phyloP scores from a whole-genome alignment of 2,888 invertebrate genomes.

The Ichneumoninae sp. region DNA sequence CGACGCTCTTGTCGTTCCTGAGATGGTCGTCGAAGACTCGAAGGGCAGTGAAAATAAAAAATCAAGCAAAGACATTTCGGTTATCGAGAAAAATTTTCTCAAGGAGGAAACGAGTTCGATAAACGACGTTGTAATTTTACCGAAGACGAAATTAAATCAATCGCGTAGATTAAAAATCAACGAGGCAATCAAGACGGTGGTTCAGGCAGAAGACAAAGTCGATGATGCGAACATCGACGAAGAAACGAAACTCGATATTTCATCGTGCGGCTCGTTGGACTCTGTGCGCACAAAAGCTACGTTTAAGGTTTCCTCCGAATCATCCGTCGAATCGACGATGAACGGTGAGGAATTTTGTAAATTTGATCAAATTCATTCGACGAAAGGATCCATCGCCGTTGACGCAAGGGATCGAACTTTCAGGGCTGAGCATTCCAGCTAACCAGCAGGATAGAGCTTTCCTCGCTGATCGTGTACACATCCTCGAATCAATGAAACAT shows the following conservation, averaged over 20 bases:
- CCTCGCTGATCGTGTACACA: not conserved
- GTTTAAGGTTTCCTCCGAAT: conserved; percentile 31
- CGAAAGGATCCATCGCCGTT: conserved; percentile 51
- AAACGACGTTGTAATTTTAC: conserved; percentile 3
- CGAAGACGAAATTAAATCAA: conserved; percentile 11
- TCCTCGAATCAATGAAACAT: conserved; percentile 9
- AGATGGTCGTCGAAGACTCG: not conserved
- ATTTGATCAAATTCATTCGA: conserved; percentile 48
- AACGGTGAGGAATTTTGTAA: conserved; percentile 46
- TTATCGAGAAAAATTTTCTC: not conserved
- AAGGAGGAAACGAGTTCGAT: not conserved
- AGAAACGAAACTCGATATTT: conserved; percentile 3
- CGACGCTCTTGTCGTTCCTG: not conserved
- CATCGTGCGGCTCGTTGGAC: conserved; percentile 11
- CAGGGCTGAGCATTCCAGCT: conserved; percentile 66
- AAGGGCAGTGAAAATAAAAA: not conserved
- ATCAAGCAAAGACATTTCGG: not conserved
- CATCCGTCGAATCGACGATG: conserved; percentile 25
- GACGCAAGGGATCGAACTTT: conserved; percentile 67
- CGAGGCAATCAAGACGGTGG: not conserved
- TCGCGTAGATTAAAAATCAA: not conserved
- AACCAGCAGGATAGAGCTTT: conserved; percentile 51
- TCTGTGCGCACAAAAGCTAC: conserved; percentile 29
- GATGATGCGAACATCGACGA: not conserved
- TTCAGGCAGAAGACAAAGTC: not conserved